A percentile compares a stretch with the other conserved stretches of the same genome.
Evolutionary conservation across 2,113 vertebrate genomes (phyloP).

Genomic region (Tragulus kanchil): DNA sequence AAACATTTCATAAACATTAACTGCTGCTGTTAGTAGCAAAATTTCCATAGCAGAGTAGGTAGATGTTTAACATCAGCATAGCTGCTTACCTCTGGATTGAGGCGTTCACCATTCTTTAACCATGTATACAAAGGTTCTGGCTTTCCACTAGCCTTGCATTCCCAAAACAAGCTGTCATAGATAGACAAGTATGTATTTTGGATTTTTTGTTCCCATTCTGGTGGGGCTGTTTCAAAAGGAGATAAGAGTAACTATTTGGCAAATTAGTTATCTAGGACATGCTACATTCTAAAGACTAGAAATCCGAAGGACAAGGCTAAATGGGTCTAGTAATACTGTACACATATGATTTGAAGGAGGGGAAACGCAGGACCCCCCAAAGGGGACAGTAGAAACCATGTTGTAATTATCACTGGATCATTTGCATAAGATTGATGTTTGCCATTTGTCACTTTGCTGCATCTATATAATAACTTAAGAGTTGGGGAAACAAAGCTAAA

Average conservation of each 20-base stretch:
- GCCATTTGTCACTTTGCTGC: neutral
- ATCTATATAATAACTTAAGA: neutral
- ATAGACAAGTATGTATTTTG: slow-evolving; percentile 92
- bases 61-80: neutral
- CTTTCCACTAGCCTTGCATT: slow-evolving; percentile 92
- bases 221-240: slow-evolving; percentile 81
- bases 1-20: neutral
- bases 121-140: slow-evolving; percentile 92
- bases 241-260: neutral
- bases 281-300: neutral
- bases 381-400: neutral
- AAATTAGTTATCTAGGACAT: neutral
- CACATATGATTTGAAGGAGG: neutral
- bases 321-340: neutral
- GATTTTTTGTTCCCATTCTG: slow-evolving; percentile 93
- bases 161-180: slow-evolving; percentile 93
- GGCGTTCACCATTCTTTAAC: slow-evolving; percentile 92
- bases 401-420: neutral
- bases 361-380: neutral
- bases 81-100: slow-evolving; percentile 88
- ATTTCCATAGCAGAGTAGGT: neutral
- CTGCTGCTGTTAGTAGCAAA: neutral
- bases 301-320: neutral
- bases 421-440: neutral
- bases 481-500: neutral